A percentile compares a stretch with the other conserved stretches of the same genome.
Evolutionary conservation across 2,797 vertebrate genomes (phyloP).

Genomic region (Poecilia picta): DNA sequence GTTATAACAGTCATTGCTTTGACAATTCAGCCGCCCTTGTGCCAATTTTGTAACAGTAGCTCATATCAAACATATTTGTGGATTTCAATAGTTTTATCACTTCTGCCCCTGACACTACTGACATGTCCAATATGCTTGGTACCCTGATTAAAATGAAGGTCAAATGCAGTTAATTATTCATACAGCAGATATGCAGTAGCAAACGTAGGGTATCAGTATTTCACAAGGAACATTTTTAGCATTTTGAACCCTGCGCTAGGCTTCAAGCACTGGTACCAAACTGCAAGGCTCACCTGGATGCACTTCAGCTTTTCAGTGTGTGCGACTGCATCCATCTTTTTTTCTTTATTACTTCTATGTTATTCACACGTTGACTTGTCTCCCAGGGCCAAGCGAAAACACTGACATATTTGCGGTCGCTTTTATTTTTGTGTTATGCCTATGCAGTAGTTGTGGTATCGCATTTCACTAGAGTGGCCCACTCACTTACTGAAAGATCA

Average conservation of each 20-base stretch:
- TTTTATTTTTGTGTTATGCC: constrained; percentile 52
- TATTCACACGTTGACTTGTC: constrained; percentile 45
- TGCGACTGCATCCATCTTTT: not conserved
- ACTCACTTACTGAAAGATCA: constrained; percentile 68
- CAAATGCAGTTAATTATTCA: not conserved
- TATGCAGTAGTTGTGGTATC: constrained; percentile 55
- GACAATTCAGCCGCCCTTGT: not conserved
- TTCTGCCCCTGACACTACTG: not conserved
- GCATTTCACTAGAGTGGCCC: constrained; percentile 62
- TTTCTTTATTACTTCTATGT: constrained; percentile 5
- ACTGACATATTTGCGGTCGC: constrained; percentile 42
- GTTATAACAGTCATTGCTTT: not conserved
- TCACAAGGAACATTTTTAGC: not conserved
- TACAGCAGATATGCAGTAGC: not conserved
- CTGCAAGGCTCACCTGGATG: not conserved
- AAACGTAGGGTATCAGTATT: not conserved
- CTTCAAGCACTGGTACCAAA: not conserved
- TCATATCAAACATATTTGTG: not conserved
- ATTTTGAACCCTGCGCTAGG: not conserved
- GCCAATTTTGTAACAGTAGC: not conserved
- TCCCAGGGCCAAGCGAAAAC: constrained; percentile 39
- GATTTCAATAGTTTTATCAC: not conserved
- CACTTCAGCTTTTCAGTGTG: not conserved
- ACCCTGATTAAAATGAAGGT: not conserved
- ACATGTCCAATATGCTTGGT: not conserved